Evolutionary conservation across 2,888 invertebrate genomes (phyloP), one percentile per base, ranked within the genome.

Genomic region (Luffia ferchaultella): DNA sequence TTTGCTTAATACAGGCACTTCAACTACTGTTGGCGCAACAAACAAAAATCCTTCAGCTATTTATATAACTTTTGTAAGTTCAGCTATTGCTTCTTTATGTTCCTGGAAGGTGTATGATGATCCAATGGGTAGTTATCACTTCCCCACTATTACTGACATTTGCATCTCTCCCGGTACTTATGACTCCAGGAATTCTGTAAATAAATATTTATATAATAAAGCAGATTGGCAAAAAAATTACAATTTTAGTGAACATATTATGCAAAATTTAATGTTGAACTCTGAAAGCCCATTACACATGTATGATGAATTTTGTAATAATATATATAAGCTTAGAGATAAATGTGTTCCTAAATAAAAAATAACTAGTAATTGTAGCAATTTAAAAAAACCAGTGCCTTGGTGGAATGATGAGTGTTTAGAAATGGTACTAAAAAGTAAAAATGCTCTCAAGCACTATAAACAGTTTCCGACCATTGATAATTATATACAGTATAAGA

Each of bases 1-100:
- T 20, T 52, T 54, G 17, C 45, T 54, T 16, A 53, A 55, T 49
- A 51, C 3, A 3, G 47, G 47, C 20, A 20, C 2, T 2, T 15
- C 20, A 9, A 45, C 45, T 18, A 46, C 46, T 7, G 20, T 46
- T 2, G 9, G 15, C 2, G 7, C 7, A 3, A 19, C 46, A n/a
- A 46, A 2, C 2, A 18, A 20, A 7, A 20, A 19, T n/a, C 20
- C 18, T 15, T 46, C 46, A 15, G 46, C 46, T n/a, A 46, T 46
- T 20, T n/a, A 46, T 18, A 44, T 47, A 20, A 17, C n/a, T 44
- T 49, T 9, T 44, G 30, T 44, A 20, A 49, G 46, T 20, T 19
- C 16, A 9, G 16, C 12, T n/a, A 7, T 42, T 5, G 43, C 43
- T 42, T n/a, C 43, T 7, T 3, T 42, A 3, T 42, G 43, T 42